phyloP scores from a whole-genome alignment of 2,113 vertebrate species.

The Potamarius usumacintae region DNA sequence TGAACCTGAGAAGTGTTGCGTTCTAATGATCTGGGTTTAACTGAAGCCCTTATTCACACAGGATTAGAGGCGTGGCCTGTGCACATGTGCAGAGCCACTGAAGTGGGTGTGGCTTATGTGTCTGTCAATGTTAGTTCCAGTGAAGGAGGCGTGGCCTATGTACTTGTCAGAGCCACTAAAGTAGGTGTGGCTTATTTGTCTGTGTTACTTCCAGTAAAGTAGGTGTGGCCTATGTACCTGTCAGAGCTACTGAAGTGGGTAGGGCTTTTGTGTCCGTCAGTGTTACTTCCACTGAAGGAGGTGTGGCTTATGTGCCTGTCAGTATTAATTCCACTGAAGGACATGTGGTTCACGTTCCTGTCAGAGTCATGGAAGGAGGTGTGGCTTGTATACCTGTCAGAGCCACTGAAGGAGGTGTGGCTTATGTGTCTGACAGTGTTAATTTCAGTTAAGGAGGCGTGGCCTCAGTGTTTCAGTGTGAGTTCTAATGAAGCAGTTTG shows the following conservation, averaged over 20 bases:
- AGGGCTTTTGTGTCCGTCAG: neutral
- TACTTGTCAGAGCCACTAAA: neutral
- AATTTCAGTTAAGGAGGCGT: neutral
- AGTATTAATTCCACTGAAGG: neutral
- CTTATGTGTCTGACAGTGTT: neutral
- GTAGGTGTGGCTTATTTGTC: neutral
- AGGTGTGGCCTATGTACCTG: neutral
- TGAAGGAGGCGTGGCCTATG: neutral
- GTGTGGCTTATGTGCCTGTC: neutral
- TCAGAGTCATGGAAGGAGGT: neutral
- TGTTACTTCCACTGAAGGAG: neutral
- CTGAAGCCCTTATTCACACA: neutral
- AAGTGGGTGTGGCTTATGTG: neutral
- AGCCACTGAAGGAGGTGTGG: neutral
- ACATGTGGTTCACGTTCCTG: neutral
- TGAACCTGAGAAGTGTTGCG: constrained; percentile 32
- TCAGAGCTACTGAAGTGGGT: neutral
- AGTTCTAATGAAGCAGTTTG: too few relatives aligned
- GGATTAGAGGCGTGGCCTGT: neutral
- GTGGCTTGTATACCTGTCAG: neutral
- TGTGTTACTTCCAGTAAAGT: neutral
- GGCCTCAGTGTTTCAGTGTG: too few relatives aligned
- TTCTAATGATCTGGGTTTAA: constrained; percentile 19
- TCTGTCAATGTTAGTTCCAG: too few relatives aligned
- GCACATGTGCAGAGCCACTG: too few relatives aligned